Percentiles rank a stretch among this genome's conserved stretches.
Evolutionary conservation across 2,113 vertebrate genomes (phyloP).

Genomic region (Alouatta palliata): DNA sequence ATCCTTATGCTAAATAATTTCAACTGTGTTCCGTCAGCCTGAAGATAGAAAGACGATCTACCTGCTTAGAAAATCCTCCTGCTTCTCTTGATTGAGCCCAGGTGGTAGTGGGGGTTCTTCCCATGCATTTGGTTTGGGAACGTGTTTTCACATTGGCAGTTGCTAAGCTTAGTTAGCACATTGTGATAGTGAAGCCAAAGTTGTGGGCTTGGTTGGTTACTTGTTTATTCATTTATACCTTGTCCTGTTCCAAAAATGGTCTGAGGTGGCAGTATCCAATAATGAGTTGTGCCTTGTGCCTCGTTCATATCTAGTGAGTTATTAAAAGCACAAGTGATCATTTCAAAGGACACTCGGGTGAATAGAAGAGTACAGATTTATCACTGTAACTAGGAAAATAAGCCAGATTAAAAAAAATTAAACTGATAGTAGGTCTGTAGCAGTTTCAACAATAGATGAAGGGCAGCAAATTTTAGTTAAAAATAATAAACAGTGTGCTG

Average conservation of each 20-base stretch:
- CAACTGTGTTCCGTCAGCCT: not conserved
- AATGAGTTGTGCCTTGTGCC: not conserved
- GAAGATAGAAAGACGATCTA: not conserved
- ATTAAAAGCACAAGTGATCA: not conserved
- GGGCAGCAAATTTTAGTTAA: not conserved
- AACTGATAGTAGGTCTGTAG: not conserved
- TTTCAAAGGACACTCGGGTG: not conserved
- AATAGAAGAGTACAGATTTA: not conserved
- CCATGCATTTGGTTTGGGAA: not conserved
- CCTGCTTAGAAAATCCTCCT: not conserved
- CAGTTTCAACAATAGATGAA: not conserved
- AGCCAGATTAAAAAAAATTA: not conserved
- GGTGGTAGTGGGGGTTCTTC: not conserved
- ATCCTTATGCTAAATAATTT: constrained; percentile 19
- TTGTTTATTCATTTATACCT: not conserved
- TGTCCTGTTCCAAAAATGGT: not conserved
- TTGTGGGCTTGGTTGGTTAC: not conserved
- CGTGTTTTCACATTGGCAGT: not conserved
- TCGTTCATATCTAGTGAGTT: not conserved
- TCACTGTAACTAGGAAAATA: not conserved
- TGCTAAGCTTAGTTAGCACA: not conserved
- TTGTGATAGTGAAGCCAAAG: not conserved
- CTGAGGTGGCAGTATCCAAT: not conserved
- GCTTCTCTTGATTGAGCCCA: not conserved
- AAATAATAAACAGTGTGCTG: not conserved